Conservation (phyloP, 1,140 invertebrate genomes). For the Drosophila seguyi region DNA sequence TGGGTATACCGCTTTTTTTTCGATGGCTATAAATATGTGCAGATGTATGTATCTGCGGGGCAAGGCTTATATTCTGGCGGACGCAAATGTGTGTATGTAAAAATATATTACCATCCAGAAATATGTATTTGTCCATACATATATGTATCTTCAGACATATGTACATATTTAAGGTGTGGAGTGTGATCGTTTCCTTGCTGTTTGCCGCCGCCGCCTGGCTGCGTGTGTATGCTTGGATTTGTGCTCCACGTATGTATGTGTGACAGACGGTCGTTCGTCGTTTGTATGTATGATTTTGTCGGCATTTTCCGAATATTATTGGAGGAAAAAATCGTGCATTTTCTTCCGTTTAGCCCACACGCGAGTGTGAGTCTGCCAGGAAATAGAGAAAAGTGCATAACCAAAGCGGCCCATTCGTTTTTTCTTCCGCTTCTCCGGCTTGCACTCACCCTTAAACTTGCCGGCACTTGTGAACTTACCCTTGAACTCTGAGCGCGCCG, state of each 20-base stretch:
- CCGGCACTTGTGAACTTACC: slow-evolving; percentile 54
- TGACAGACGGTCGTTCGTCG: slow-evolving; percentile 19
- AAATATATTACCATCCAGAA: slow-evolving; percentile 47
- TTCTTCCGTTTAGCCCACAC: slow-evolving; percentile 22
- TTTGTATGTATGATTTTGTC: slow-evolving; percentile 39
- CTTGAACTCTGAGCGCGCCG: slow-evolving; percentile 45
- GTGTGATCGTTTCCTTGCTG: slow-evolving; percentile 48
- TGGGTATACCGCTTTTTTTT: slow-evolving; percentile 55
- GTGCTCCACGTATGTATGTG: slow-evolving; percentile 17
- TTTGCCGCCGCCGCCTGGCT: slow-evolving; percentile 4
- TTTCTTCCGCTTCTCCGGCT: slow-evolving; percentile 13
- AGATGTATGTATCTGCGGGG: slow-evolving; percentile 39
- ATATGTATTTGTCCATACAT: slow-evolving; percentile 63
- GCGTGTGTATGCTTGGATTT: slow-evolving; percentile 36
- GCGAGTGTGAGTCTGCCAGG: slow-evolving; percentile 5
- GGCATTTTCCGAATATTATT: slow-evolving; percentile 41
- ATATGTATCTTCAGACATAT: slow-evolving; percentile 48
- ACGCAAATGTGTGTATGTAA: slow-evolving; percentile 44
- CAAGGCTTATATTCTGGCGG: slow-evolving; percentile 47
- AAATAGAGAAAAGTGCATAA: slow-evolving; percentile 21
- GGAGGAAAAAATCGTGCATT: slow-evolving; percentile 21
- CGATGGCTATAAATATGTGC: slow-evolving; percentile 43
- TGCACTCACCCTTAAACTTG: slow-evolving; percentile 46
- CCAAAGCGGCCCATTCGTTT: slow-evolving; percentile 11
- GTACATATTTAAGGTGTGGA: slow-evolving; percentile 53